Conservation (phyloP, 2,797 vertebrate genomes). For the Sebastes umbrosus region DNA sequence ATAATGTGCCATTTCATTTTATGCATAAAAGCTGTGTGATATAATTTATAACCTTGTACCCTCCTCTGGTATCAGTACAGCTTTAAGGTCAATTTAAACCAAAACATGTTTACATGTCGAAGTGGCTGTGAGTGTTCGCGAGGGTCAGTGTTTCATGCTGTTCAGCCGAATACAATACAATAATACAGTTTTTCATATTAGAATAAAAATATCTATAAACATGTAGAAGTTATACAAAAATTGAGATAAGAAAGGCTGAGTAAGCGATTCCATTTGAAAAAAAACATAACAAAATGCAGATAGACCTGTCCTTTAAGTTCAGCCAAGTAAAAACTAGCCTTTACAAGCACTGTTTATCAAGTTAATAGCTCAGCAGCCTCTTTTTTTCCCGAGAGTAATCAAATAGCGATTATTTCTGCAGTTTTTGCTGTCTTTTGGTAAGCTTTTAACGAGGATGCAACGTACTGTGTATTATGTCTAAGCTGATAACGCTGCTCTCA, state of each 20-base stretch:
- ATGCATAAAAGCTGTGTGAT: conserved; percentile 59
- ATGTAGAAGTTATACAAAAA: too few species aligned
- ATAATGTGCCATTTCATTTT: conserved; percentile 72
- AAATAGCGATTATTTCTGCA: background rate
- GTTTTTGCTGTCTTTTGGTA: background rate
- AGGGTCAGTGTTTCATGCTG: background rate
- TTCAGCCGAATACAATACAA: background rate
- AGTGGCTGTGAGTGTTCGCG: background rate
- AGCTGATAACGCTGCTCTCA: too few species aligned
- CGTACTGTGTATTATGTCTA: too few species aligned
- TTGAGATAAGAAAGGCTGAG: too few species aligned
- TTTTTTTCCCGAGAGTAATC: background rate
- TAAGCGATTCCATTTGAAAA: too few species aligned
- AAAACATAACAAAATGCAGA: too few species aligned
- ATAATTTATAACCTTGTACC: conserved; percentile 55
- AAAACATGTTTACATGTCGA: background rate
- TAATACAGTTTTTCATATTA: background rate
- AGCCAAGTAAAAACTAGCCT: background rate
- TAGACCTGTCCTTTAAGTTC: too few species aligned
- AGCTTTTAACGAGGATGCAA: too few species aligned
- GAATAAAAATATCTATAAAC: too few species aligned
- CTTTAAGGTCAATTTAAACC: conserved; percentile 10
- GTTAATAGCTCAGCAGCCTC: background rate
- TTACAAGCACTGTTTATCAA: background rate
- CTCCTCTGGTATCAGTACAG: conserved; percentile 17